Evolutionary conservation across 2,113 vertebrate genomes (phyloP).

Genomic region (Physeter macrocephalus): DNA sequence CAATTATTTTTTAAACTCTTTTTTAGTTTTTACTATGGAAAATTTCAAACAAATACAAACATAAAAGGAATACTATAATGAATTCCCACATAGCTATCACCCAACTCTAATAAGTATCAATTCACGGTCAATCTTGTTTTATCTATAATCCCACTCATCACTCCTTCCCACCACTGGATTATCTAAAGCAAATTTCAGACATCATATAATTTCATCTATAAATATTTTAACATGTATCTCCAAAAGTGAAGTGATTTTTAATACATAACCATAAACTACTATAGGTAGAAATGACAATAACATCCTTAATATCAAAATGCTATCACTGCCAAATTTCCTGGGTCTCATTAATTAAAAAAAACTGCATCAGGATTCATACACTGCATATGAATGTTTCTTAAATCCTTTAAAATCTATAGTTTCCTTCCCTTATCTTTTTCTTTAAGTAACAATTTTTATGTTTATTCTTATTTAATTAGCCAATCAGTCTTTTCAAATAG

Average conservation of each 20-base stretch:
- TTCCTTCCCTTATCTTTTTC: not conserved
- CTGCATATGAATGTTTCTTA: not conserved
- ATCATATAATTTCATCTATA: not conserved
- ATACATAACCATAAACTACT: not conserved
- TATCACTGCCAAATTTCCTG: not conserved
- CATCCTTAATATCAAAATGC: not conserved
- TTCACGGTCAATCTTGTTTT: not conserved
- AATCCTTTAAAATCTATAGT: not conserved
- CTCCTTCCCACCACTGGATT: not conserved
- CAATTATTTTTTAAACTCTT: not conserved
- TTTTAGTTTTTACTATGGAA: not conserved
- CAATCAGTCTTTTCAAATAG: not conserved
- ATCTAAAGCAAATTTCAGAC: not conserved
- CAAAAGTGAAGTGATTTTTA: slow-evolving; percentile 13
- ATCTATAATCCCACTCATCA: not conserved
- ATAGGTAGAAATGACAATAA: not conserved
- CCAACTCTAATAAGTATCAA: not conserved
- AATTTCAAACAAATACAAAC: not conserved
- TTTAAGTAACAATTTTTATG: not conserved
- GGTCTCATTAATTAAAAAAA: not conserved
- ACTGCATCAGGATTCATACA: not conserved
- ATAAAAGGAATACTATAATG: not conserved
- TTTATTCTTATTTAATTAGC: not conserved
- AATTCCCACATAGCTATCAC: not conserved
- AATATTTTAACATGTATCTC: not conserved